A percentile compares a stretch with the other conserved stretches of the same genome.
phyloP scores from a whole-genome alignment of 2,888 invertebrate genomes.

The Andrena marginata region DNA sequence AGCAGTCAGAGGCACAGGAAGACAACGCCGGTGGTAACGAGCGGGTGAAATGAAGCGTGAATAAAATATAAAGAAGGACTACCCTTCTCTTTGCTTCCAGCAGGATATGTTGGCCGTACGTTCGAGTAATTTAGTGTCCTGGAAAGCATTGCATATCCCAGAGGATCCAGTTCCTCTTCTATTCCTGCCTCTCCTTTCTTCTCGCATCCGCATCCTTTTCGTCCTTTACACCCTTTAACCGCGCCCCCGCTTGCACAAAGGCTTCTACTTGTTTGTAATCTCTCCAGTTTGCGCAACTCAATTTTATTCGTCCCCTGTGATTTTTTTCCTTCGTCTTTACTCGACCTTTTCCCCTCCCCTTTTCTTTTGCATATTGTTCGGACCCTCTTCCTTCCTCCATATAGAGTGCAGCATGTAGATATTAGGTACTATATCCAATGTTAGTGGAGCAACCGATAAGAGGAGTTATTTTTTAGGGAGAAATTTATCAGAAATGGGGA shows the following conservation, averaged over 20 bases:
- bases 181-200: conserved; percentile 23
- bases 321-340: neutral
- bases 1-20: conserved; percentile 1
- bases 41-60: conserved; percentile 74
- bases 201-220: neutral
- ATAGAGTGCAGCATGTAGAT: too few relatives aligned
- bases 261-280: neutral
- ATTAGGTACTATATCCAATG: too few relatives aligned
- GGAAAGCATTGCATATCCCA: conserved; percentile 65
- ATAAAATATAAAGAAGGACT: conserved; percentile 77
- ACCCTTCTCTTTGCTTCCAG: conserved; percentile 38
- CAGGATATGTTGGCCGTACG: conserved; percentile 48
- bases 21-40: conserved; percentile 28
- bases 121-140: conserved; percentile 73
- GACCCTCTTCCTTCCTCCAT: too few relatives aligned
- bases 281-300: neutral
- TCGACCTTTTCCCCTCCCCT: neutral
- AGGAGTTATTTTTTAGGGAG: too few relatives aligned
- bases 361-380: neutral
- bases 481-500: too few relatives aligned
- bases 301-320: conserved; percentile 24
- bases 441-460: too few relatives aligned
- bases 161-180: conserved; percentile 53
- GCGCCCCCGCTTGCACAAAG: neutral
- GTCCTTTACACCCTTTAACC: neutral